Base-by-base conservation (phyloP, 2,888 invertebrate species). In the Cataglyphis albicans region DNA sequence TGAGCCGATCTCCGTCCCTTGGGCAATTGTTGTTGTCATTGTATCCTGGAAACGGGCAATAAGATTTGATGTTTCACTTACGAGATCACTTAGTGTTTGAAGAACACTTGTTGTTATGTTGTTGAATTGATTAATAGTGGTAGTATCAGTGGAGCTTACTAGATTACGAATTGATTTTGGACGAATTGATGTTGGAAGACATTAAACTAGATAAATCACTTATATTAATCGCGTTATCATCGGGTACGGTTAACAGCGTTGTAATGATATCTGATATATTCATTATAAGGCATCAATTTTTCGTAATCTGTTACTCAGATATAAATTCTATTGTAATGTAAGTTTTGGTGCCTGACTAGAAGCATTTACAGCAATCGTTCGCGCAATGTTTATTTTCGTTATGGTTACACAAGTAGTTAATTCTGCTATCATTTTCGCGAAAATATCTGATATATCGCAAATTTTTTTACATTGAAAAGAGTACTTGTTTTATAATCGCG, bases 1-100 rank as follows among this genome's bases (percentile, higher is more conserved):
- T 48, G 90, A 85, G 93, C 91, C 92, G 92, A 52, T 7, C 52
- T 93, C 94, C 94, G 94, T 94, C 94, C 92, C 90, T 94, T 94
- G 94, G 93, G 94, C 93, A 91, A 92, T 94, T 94, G 93, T 85
- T 90, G 92, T 85, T 90, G 92, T 90, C 87, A 92, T 93, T 86
- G 92, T 89, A 91, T 93, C 94, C 94, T 94, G 94, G 91, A 94
- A 94, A 94, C 85, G 93, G 92, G 92, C 92, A 94, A 94, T 89
- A 91, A 91, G 82, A 92, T 90, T 93, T 94, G 94, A 92, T 91
- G 82, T 89, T 86, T 91, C 89, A 85, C 90, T 92, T 72, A 90
- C 85, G 75, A 87, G 90, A 89, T 75, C 84, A 25, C 84, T 87
- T 87, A 87, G 89, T 57, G 90, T 91, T 90, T 90, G 86, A 81